Conservation (phyloP, 2,888 invertebrate species). For the Celastrina argiolus region DNA sequence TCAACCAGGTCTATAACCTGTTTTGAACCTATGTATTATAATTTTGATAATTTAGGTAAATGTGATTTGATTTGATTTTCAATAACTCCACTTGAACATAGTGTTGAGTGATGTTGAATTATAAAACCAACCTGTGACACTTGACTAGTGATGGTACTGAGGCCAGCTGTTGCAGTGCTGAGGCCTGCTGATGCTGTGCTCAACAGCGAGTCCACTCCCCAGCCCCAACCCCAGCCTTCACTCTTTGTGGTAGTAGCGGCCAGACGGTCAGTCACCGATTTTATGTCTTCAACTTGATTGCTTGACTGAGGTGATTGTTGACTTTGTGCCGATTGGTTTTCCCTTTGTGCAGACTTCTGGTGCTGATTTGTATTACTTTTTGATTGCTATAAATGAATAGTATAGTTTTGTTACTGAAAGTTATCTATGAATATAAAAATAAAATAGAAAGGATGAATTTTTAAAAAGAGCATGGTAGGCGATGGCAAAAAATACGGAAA, state of each 20-base stretch:
- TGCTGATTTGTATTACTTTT: neutral
- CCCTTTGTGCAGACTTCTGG: neutral
- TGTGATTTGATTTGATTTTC: too few relatives aligned
- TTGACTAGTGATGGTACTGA: conserved; percentile 86
- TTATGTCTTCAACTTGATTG: conserved; percentile 49
- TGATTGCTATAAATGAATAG: neutral
- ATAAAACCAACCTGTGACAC: conserved; percentile 77
- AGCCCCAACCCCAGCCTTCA: conserved; percentile 84
- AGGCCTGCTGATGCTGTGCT: conserved; percentile 86
- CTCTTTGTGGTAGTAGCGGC: conserved; percentile 41
- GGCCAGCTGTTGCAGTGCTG: conserved; percentile 85
- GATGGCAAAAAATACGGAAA: too few relatives aligned
- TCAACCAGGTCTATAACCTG: too few relatives aligned
- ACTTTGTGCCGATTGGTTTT: neutral
- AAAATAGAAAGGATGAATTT: too few relatives aligned
- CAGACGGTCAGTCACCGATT: conserved; percentile 52
- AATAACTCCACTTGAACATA: neutral
- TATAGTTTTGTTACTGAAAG: neutral
- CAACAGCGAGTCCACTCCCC: conserved; percentile 83
- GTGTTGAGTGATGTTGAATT: too few relatives aligned
- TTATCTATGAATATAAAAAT: too few relatives aligned
- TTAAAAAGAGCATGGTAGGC: too few relatives aligned
- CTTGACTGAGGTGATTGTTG: conserved; percentile 34
- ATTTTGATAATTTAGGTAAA: too few relatives aligned
- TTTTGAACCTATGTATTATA: too few relatives aligned